A percentile compares a stretch with the other conserved stretches of the same genome.
phyloP scores from a whole-genome alignment of 2,888 invertebrate genomes.

The Archips xylosteana region DNA sequence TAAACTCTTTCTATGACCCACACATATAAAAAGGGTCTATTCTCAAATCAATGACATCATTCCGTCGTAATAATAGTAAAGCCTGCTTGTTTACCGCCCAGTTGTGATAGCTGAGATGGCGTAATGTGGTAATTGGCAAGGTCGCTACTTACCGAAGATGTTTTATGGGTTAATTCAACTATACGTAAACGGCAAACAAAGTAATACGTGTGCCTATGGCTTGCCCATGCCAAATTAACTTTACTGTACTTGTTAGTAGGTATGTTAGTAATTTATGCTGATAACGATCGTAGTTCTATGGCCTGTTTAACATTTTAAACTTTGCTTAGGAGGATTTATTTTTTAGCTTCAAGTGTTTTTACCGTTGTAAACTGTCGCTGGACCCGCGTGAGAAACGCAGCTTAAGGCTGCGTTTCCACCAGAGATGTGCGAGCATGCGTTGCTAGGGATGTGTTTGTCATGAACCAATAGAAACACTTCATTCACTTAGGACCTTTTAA shows the following conservation, averaged over 20 bases:
- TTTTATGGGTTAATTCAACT: slow-evolving; percentile 32
- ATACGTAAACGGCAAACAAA: slow-evolving; percentile 19
- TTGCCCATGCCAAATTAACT: slow-evolving; percentile 4
- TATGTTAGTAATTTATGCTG: background rate
- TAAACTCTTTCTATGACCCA: background rate
- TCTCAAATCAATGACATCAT: slow-evolving; percentile 36
- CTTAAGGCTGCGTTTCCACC: too few species aligned
- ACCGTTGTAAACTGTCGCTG: background rate
- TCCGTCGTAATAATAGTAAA: slow-evolving; percentile 20
- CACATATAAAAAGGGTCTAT: slow-evolving; percentile 23
- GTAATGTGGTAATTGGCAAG: slow-evolving; percentile 38
- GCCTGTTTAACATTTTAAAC: slow-evolving; percentile 5
- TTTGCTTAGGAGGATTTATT: slow-evolving; percentile 10
- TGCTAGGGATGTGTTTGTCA: too few species aligned
- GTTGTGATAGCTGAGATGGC: slow-evolving; percentile 29
- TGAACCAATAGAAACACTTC: too few species aligned
- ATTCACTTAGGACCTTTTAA: too few species aligned
- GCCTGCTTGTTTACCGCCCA: slow-evolving; percentile 28
- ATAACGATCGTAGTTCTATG: slow-evolving; percentile 16
- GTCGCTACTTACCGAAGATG: slow-evolving; percentile 27
- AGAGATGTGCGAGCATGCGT: too few species aligned
- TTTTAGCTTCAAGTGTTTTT: background rate
- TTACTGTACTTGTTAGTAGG: slow-evolving; percentile 16
- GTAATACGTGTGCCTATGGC: background rate
- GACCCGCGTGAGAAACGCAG: too few species aligned